Base-by-base conservation (phyloP, 2,888 invertebrate genomes). In the Nomada fabriciana region DNA sequence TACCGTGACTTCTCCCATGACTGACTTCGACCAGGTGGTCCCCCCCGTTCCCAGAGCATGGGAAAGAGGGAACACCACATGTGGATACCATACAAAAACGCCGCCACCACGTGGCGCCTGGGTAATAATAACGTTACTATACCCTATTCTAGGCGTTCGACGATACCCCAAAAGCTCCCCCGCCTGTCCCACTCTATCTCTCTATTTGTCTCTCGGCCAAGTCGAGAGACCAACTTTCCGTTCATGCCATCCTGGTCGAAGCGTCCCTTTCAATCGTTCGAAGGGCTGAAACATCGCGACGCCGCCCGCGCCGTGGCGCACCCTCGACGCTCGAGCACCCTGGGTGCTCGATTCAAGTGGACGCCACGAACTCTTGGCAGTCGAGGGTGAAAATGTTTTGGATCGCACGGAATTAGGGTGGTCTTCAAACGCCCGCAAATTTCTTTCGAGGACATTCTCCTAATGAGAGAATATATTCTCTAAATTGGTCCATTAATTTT, bases 171-270 rank as follows among this genome's bases (percentile, higher is more conserved):
- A 85, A 88, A 60, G 70, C 42, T 53, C 11, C 23, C 2, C 23
- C 55, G 18, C 43, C 42, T 15, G 2, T 63, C 15, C 2, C 20
- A 36, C 18, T 42, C 55, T 59, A 64, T 23, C 57, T 70, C 42
- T 47, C 29, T 43, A 10, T 61, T 70, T 42, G 5, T 29, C 47
- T 15, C 43, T 23, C 13, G 9, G 11, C 15, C 1, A 23, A 43
- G 52, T 57, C 59, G 55, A 73, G 43, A 74, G 60, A 90, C 91
- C 88, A 89, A 82, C 90, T 90, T 76, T 78, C 81, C 76, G 64
- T 59, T 82, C 85, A 82, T 92, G 87, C 72, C 89, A 72, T 85
- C 91, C 92, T 91, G 89, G 74, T 91, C 87, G 80, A 68, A 89
- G 88, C 90, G 89, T 91, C 91, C 92, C 89, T 87, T 86, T 81